These are phyloP conservation scores for Philereme vetulata DNA, from an alignment of 2,888 invertebrate genomes.

Conservation along the genomic window DNA sequence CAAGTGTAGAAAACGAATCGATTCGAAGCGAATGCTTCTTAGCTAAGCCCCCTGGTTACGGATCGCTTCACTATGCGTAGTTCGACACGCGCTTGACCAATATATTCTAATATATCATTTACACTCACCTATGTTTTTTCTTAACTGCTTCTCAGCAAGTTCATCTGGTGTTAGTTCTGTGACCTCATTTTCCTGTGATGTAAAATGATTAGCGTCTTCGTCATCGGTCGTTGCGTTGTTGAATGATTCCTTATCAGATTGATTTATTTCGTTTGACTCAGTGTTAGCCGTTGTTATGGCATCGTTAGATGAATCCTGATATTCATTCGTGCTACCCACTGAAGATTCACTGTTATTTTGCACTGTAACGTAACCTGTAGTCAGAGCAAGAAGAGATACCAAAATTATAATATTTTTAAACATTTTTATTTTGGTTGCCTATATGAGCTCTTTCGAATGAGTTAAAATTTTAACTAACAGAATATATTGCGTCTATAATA, in stretches of 20 bases:
- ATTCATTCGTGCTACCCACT: neutral
- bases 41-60: too few relatives aligned
- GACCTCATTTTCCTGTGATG: neutral
- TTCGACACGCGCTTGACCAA: too few relatives aligned
- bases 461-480: conserved; percentile 1
- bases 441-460: conserved; percentile 4
- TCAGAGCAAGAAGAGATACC: neutral
- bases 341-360: neutral
- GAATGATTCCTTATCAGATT: neutral
- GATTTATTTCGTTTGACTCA: neutral
- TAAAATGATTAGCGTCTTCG: neutral
- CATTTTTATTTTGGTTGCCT: conserved; percentile 1
- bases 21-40: too few relatives aligned
- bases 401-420: conserved; percentile 5
- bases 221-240: neutral
- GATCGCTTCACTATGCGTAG: too few relatives aligned
- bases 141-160: neutral
- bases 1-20: too few relatives aligned
- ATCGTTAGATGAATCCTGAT: neutral
- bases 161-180: neutral
- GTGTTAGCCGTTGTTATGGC: neutral
- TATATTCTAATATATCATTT: too few relatives aligned
- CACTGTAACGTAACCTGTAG: neutral
- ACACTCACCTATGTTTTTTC: neutral
- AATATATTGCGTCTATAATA: neutral